Base-by-base conservation (phyloP, 2,888 invertebrate species). In the Actias luna region DNA sequence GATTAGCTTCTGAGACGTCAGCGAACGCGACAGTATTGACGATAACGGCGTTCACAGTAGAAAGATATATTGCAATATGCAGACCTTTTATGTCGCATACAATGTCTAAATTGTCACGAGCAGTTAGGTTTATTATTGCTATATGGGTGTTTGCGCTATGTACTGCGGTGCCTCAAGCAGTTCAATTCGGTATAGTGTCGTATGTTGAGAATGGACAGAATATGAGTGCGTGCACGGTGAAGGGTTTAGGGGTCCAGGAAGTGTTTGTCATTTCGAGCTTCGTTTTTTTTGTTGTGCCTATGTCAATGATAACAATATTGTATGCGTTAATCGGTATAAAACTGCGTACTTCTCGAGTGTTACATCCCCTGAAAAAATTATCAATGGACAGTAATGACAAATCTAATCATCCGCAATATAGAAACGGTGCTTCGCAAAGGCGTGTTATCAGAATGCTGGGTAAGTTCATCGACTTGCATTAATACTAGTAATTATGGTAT, bases 1-100 rank as follows among this genome's bases (percentile, higher is more conserved):
- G 96, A 8, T 93, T 97, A 59, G 95, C 96, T 0, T 96, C 97
- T 0, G 98, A 98, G 85, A 96, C 96, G n/a, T 96, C 96, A 0
- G 95, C 96, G 25, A 96, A 97, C 79, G 97, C 97, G 0, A 97
- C 97, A 0, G 97, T 98, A 1, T 86, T 96, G 67, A 96, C 96
- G 14, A 98, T 98, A 75, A 97, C 97, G 0, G 97, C 97, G 2
- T 98, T 98, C 84, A 98, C 96, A 0, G 95, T 97, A 16, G 98
- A 98, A 84, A 93, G 98, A 67, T 98, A 97, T 81, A 95, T 97
- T 42, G 97, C 97, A 5, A 97, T 97, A 73, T 97, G 97, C 77
- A 95, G 96, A 78, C 98, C 98, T 0, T 96, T 98, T 76, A 93
- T 95, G 77, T 95, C 96, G 2, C 97, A 97, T 80, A 96, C 96